Percentiles rank a stretch among this genome's conserved stretches.
These are phyloP conservation scores for Drosophila teissieri DNA, from an alignment of 1,140 invertebrate genomes.

Conservation along the genomic window DNA sequence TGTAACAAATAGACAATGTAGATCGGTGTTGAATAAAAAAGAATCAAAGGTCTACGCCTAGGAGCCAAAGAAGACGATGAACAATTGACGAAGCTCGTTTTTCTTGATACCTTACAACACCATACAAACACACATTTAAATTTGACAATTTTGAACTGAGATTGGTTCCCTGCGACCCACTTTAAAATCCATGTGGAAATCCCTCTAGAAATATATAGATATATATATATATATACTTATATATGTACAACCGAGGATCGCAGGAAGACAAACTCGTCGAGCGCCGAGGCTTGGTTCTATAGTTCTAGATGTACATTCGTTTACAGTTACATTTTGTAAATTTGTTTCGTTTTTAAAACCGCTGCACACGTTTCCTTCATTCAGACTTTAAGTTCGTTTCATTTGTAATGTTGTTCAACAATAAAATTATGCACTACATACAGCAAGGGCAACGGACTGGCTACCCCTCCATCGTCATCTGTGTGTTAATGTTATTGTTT, in stretches of 20 bases:
- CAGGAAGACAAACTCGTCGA: slow-evolving; percentile 32
- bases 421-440: slow-evolving; percentile 68
- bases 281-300: slow-evolving; percentile 27
- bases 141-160: slow-evolving; percentile 38
- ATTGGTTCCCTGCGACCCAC: slow-evolving; percentile 30
- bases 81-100: slow-evolving; percentile 36
- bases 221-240: slow-evolving; percentile 11
- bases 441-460: slow-evolving; percentile 9
- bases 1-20: slow-evolving; percentile 20
- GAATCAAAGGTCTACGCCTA: slow-evolving; percentile 35
- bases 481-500: slow-evolving; percentile 34
- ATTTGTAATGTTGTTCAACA: slow-evolving; percentile 75
- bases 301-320: slow-evolving; percentile 35
- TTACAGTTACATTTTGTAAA: slow-evolving; percentile 55
- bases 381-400: slow-evolving; percentile 82
- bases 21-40: slow-evolving; percentile 44
- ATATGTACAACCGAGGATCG: slow-evolving; percentile 27
- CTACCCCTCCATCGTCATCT: slow-evolving; percentile 5
- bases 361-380: slow-evolving; percentile 77
- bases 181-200: slow-evolving; percentile 21
- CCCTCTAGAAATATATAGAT: slow-evolving; percentile 23
- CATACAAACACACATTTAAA: slow-evolving; percentile 38
- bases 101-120: slow-evolving; percentile 35
- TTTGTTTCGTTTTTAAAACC: slow-evolving; percentile 75
- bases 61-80: slow-evolving; percentile 10